phyloP scores from a whole-genome alignment of 2,888 invertebrate genomes.

The Brassicogethes aeneus region DNA sequence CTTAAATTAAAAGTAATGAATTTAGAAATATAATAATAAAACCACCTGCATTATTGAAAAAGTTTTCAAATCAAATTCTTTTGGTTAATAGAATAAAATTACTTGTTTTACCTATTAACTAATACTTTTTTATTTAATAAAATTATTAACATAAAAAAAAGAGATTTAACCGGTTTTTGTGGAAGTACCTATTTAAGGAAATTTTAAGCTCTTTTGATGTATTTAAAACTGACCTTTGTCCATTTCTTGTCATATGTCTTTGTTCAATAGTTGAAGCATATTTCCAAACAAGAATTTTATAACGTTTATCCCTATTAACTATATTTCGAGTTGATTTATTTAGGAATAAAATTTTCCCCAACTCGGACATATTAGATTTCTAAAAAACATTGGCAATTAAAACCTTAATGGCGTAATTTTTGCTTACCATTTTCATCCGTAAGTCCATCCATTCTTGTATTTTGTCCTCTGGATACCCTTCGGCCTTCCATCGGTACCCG shows the following conservation, averaged over 20 bases:
- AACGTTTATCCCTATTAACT: constrained; percentile 28
- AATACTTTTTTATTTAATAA: too few relatives aligned
- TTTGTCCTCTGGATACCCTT: constrained; percentile 3
- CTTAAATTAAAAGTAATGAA: constrained; percentile 31
- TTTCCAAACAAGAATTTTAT: constrained; percentile 52
- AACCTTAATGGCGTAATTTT: too few relatives aligned
- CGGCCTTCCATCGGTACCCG: constrained; percentile 4
- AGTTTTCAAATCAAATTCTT: too few relatives aligned
- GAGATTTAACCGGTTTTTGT: too few relatives aligned
- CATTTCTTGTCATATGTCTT: constrained; percentile 45
- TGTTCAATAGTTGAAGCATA: constrained; percentile 47
- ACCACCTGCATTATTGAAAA: too few relatives aligned
- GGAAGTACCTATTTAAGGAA: too few relatives aligned
- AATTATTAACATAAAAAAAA: too few relatives aligned
- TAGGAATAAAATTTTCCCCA: constrained; percentile 39
- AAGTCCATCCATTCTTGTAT: constrained; percentile 13
- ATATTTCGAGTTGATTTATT: constrained; percentile 29
- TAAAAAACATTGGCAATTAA: constrained; percentile 15
- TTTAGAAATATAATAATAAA: too few relatives aligned
- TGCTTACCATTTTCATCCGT: too few relatives aligned
- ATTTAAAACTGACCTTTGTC: constrained; percentile 3
- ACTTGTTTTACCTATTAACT: too few relatives aligned
- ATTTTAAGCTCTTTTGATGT: too few relatives aligned
- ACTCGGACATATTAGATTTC: constrained; percentile 30
- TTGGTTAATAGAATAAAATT: too few relatives aligned